These are phyloP conservation scores for Ramphastos sulfuratus DNA, from an alignment of 2,113 vertebrate genomes.

Conservation along the genomic window DNA sequence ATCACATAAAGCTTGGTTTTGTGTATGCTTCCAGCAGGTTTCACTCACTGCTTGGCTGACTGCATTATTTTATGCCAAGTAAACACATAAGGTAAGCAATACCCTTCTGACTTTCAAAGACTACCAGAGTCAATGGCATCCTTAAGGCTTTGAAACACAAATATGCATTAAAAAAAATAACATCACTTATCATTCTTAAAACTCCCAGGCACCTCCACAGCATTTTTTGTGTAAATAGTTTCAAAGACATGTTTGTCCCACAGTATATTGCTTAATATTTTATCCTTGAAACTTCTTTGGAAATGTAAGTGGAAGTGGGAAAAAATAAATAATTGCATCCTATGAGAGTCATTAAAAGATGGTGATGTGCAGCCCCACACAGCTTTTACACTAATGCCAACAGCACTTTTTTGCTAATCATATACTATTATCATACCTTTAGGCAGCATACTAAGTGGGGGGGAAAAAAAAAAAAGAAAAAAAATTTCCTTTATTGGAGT, in stretches of 20 bases:
- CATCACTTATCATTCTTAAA: background rate
- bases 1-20: background rate
- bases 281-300: background rate
- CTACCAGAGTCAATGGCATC: background rate
- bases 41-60: background rate
- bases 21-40: background rate
- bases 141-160: background rate
- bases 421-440: background rate
- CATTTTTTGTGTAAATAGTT: background rate
- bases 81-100: background rate
- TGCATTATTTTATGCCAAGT: background rate
- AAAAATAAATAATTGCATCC: background rate
- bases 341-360: background rate
- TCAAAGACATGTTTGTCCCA: background rate
- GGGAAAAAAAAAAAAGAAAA: background rate
- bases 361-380: fast-evolving
- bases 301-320: background rate
- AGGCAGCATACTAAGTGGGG: fast-evolving
- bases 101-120: background rate
- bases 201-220: background rate
- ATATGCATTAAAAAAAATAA: background rate
- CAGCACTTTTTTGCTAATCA: too few species aligned
- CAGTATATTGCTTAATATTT: background rate
- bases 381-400: background rate
- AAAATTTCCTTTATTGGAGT: background rate